Percentiles rank a stretch among this genome's conserved stretches.
Conservation (phyloP, 1,140 invertebrate species). For the Neelides sp. region DNA sequence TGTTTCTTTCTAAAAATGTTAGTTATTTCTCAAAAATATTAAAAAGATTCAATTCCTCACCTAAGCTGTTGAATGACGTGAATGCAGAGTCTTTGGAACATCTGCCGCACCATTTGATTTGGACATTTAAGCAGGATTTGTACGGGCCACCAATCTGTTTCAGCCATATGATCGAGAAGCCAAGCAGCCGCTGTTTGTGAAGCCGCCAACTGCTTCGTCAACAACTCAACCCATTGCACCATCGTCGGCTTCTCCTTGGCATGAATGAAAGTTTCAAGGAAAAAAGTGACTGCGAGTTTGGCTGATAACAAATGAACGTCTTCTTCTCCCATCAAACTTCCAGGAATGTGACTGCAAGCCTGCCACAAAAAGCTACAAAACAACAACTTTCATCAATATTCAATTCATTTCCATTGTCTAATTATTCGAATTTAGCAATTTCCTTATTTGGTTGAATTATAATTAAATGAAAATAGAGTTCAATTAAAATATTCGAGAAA, state of each 20-base stretch:
- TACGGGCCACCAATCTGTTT: slow-evolving; percentile 86
- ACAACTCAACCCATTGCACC: slow-evolving; percentile 87
- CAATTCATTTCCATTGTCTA: no score
- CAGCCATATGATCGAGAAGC: slow-evolving; percentile 83
- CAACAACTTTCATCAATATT: no score
- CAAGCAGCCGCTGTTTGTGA: slow-evolving; percentile 81
- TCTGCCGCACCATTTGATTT: slow-evolving; percentile 87
- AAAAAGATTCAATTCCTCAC: slow-evolving; percentile 33
- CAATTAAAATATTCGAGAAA: no score
- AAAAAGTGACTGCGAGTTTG: slow-evolving; percentile 80
- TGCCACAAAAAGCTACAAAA: slow-evolving; percentile 82
- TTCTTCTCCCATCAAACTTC: slow-evolving; percentile 62
- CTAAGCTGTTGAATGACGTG: slow-evolving; percentile 82
- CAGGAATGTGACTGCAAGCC: slow-evolving; percentile 82
- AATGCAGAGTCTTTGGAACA: slow-evolving; percentile 83
- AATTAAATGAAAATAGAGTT: no score
- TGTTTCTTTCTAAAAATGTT: not conserved
- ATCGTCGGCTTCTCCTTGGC: slow-evolving; percentile 94
- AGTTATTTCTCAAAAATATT: not conserved
- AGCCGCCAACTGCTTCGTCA: slow-evolving; percentile 86
- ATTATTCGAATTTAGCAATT: no score
- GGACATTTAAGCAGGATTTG: slow-evolving; percentile 90
- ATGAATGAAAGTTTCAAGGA: slow-evolving; percentile 91
- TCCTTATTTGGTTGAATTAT: no score
- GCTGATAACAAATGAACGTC: slow-evolving; percentile 73